phyloP scores from a whole-genome alignment of 2,888 invertebrate species.

The Himalopsyche anomala region DNA sequence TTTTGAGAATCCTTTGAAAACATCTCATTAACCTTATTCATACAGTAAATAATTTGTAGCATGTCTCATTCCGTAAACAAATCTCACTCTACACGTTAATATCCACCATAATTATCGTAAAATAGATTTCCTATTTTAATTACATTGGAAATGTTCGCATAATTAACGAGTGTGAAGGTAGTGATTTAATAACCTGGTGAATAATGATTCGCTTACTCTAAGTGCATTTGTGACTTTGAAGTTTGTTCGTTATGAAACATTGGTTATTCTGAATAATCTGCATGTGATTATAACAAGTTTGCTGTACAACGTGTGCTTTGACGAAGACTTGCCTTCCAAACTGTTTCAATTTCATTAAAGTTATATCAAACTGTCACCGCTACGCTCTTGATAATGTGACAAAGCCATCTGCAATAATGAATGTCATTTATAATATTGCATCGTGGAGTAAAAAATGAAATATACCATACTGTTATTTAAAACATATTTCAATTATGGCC shows the following conservation, averaged over 20 bases:
- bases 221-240: conserved; percentile 12
- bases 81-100: too few species aligned
- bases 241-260: background rate
- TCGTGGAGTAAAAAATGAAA: background rate
- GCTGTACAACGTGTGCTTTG: background rate
- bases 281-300: conserved; percentile 9
- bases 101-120: too few species aligned
- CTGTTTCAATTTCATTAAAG: conserved; percentile 21
- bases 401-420: background rate
- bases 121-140: too few species aligned
- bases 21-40: too few species aligned
- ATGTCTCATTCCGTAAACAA: too few species aligned
- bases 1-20: too few species aligned
- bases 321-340: conserved; percentile 22
- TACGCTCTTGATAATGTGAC: background rate
- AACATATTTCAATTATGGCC: too few species aligned
- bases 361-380: conserved; percentile 22
- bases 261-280: background rate
- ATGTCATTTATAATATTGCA: background rate
- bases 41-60: too few species aligned
- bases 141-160: too few species aligned
- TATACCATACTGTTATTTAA: too few species aligned
- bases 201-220: background rate
- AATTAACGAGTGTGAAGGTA: too few species aligned
- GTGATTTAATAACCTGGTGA: background rate